Conservation (phyloP, 2,888 invertebrate genomes). For the Odontocerum albicorne region DNA sequence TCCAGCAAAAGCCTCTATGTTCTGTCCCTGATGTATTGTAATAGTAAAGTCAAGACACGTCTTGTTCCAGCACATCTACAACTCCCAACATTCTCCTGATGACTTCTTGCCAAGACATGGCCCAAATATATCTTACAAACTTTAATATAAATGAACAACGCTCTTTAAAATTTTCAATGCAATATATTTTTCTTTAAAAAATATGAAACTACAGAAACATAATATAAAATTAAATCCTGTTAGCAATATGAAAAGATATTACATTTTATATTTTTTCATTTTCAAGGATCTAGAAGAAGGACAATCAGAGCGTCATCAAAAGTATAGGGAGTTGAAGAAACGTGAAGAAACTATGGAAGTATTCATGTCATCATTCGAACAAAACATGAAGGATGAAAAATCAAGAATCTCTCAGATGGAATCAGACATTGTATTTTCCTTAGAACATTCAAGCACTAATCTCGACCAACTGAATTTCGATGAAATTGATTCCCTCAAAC, state of each 20-base stretch:
- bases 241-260: too few species aligned
- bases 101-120: too few species aligned
- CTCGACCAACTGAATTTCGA: slow-evolving; percentile 61
- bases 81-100: too few species aligned
- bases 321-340: slow-evolving; percentile 77
- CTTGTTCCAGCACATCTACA: too few species aligned
- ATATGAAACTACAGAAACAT: too few species aligned
- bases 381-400: slow-evolving; percentile 63
- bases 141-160: too few species aligned
- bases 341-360: slow-evolving; percentile 81
- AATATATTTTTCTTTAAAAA: too few species aligned
- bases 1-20: too few species aligned
- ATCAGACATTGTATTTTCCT: slow-evolving; percentile 61
- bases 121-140: too few species aligned
- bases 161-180: too few species aligned
- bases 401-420: slow-evolving; percentile 65
- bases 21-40: too few species aligned
- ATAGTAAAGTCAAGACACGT: too few species aligned
- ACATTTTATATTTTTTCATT: neutral
- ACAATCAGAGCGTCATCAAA: slow-evolving; percentile 73
- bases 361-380: slow-evolving; percentile 68
- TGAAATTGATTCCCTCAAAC: slow-evolving; percentile 54
- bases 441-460: slow-evolving; percentile 68
- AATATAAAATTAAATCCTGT: neutral
- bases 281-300: slow-evolving; percentile 66